Evolutionary conservation across 2,797 vertebrate genomes (phyloP), one percentile per base, ranked within the genome.

Genomic region (Balearica regulorum): DNA sequence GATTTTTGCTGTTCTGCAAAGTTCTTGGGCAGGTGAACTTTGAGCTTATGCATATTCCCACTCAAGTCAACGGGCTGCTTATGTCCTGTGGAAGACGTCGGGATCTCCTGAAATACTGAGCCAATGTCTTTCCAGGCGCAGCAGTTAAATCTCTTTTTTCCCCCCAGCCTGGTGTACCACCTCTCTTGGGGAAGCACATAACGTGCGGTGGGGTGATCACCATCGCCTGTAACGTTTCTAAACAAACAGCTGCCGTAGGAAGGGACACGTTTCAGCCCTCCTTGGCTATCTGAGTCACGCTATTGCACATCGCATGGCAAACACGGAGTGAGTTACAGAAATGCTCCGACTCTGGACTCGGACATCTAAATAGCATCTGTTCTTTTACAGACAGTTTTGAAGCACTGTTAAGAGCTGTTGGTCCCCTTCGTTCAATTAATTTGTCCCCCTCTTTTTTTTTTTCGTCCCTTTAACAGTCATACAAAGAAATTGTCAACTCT

Each of bases 401-500:
- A 87, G 31, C 57, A 2, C 65, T 87, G 80, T 70, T 78, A 80
- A 70, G 55, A 94, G 46, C 91, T 96, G 89, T 94, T 96, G 85
- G 72, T 93, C 69, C 37, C 21, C 35, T 86, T 87, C 3, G 0
- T 49, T 96, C 65, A 60, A 78, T 92, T 96, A 93, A 96, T 92
- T 94, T 94, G n/a, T 62, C 14, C 7, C 25, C 13, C 9, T 4
- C 6, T 7, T 72, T 73, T 61, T 83, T 28, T 8, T 25, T 60
- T 55, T 17, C 43, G 17, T 78, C 75, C 91, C 24, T 97, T 89
- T 96, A 95, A 90, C 97, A 99, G 99, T 97, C 98, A 0, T 99
- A 99, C 97, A 99, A 98, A 97, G 98, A 99, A 94, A 98, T 99
- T 85, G 98, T 99, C 92, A 98, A 93, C 93, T 96, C 97, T 49